Conservation (phyloP, 35 echinoderm and acorn worm species). For the Ptychodera flava region DNA sequence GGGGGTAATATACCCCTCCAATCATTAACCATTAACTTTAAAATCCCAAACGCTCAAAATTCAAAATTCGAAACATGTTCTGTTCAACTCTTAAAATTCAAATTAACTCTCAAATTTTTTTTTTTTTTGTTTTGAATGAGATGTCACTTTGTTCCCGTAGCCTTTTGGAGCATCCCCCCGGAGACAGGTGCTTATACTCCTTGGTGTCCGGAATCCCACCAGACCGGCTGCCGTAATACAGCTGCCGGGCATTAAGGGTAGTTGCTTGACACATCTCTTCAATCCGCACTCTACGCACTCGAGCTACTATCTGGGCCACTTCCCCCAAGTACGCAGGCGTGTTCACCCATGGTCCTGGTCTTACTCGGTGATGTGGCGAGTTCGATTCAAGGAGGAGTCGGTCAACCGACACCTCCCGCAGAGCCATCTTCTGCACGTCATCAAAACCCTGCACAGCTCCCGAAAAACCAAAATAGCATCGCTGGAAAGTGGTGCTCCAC, state of each 20-base stretch:
- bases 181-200: too few species aligned
- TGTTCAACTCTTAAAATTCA: too few species aligned
- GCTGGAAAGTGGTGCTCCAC: background rate
- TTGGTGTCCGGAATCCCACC: too few species aligned
- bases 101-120: too few species aligned
- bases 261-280: background rate
- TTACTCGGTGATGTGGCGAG: background rate
- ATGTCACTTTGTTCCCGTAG: too few species aligned
- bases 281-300: background rate
- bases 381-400: background rate
- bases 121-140: too few species aligned
- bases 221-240: too few species aligned
- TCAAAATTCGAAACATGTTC: too few species aligned
- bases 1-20: too few species aligned
- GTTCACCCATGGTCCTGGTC: background rate
- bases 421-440: background rate
- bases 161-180: too few species aligned
- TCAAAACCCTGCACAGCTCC: background rate
- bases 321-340: background rate
- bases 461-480: background rate
- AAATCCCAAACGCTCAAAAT: too few species aligned
- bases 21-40: too few species aligned
- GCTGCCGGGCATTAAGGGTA: background rate
- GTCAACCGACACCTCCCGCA: background rate
- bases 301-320: background rate